Evolutionary conservation across 2,888 invertebrate genomes (phyloP).

Genomic region (Mythimna loreyi): DNA sequence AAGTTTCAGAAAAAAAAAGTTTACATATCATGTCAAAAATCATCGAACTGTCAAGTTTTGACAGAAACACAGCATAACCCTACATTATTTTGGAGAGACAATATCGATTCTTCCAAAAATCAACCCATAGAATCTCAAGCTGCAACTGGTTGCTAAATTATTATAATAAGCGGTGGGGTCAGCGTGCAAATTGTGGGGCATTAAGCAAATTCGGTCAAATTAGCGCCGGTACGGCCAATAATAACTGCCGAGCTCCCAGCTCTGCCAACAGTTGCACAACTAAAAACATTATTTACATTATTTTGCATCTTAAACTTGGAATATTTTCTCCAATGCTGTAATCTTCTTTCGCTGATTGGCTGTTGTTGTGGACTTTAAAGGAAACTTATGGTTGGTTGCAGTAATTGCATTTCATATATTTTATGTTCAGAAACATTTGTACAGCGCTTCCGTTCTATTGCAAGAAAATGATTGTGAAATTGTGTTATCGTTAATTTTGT

Average conservation of each 20-base stretch:
- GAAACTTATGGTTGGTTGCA: slow-evolving; percentile 39
- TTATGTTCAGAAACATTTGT: slow-evolving; percentile 38
- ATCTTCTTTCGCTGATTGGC: slow-evolving; percentile 52
- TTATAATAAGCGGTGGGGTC: slow-evolving; percentile 65
- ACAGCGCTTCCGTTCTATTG: slow-evolving; percentile 16
- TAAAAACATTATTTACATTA: slow-evolving; percentile 62
- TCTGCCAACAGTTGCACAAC: slow-evolving; percentile 61
- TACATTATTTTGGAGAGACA: slow-evolving; percentile 3
- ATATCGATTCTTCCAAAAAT: slow-evolving; percentile 40
- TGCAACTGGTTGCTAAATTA: slow-evolving; percentile 63
- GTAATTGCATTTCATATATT: slow-evolving; percentile 48
- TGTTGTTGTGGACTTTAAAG: slow-evolving; percentile 42
- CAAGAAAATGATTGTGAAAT: slow-evolving; percentile 31
- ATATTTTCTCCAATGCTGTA: slow-evolving; percentile 36
- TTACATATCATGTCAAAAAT: neutral
- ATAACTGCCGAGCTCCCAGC: slow-evolving; percentile 70
- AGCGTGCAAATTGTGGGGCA: slow-evolving; percentile 78
- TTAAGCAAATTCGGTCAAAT: slow-evolving; percentile 84
- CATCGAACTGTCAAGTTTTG: neutral
- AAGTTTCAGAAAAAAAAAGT: neutral
- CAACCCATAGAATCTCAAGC: slow-evolving; percentile 40
- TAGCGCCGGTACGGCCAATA: slow-evolving; percentile 78
- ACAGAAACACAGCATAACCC: neutral
- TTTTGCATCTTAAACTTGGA: slow-evolving; percentile 55
- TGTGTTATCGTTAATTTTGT: slow-evolving; percentile 30